A percentile compares a stretch with the other conserved stretches of the same genome.
These are phyloP conservation scores for Microcebus tavaratra DNA, from an alignment of 2,113 vertebrate species.

Conservation along the genomic window DNA sequence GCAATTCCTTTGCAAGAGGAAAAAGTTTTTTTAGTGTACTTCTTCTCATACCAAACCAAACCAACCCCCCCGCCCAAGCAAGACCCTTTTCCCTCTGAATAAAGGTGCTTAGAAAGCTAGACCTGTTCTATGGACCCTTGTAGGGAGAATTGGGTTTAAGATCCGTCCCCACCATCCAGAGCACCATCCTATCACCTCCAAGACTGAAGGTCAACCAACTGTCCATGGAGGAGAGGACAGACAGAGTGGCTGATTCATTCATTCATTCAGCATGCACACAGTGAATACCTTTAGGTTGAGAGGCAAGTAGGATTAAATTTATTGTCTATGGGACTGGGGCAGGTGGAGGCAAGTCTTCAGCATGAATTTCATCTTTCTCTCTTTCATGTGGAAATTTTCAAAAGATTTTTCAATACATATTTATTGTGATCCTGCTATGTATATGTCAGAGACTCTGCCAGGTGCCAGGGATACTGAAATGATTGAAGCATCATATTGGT, in stretches of 20 bases:
- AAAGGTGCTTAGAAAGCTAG: not conserved
- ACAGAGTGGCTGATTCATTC: not conserved
- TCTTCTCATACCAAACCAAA: not conserved
- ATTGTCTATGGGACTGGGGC: not conserved
- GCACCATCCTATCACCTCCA: not conserved
- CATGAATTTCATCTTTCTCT: not conserved
- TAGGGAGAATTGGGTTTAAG: not conserved
- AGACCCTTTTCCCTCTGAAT: not conserved
- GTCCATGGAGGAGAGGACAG: not conserved
- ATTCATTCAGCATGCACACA: not conserved
- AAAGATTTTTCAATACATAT: not conserved
- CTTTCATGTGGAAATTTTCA: not conserved
- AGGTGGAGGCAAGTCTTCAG: not conserved
- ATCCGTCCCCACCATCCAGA: not conserved
- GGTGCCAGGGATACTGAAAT: not conserved
- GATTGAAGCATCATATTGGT: not conserved
- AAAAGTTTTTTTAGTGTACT: not conserved
- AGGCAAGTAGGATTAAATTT: not conserved
- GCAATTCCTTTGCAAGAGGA: conserved; percentile 2
- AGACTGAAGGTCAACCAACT: not conserved
- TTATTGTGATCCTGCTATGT: not conserved
- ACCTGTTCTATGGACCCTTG: not conserved
- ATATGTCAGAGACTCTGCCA: not conserved
- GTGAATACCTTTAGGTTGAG: not conserved
- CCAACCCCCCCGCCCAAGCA: not conserved